Evolutionary conservation across 2,113 vertebrate genomes (phyloP), one percentile per base, ranked within the genome.

Genomic region (Corythaixoides concolor): DNA sequence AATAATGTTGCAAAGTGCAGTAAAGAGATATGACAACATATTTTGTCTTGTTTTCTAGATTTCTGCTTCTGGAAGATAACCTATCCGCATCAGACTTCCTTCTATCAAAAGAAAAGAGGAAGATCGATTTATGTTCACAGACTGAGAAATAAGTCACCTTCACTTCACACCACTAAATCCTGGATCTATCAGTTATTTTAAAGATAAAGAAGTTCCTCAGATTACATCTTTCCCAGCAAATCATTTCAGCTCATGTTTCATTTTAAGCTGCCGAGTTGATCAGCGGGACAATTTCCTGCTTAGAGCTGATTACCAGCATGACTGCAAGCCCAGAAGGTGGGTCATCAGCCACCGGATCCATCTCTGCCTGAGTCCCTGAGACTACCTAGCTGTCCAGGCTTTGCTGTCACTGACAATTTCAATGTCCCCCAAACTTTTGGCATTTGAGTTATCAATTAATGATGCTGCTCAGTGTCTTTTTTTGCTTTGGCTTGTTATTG

Each of bases 1-100:
- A 88, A 77, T 64, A 74, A 80, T 28, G 32, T 80, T 90, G 26
- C 55, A 77, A 85, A 43, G 12, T 85, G 32, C 27, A 72, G 11
- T 16, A 68, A 80, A 86, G 56, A 91, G 52, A 33, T 66, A 33
- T 88, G 37, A 94, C 70, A 90, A 45, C 5, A 15, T 41, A 62
- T 82, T 91, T 87, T 87, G n/a, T 74, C 43, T 92, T 96, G 33
- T 91, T 94, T 97, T 82, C 70, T 67, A 97, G 96, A 85, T 92
- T 63, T 55, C 35, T 11, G 27, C 35, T 32, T 49, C 66, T 63
- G 77, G 91, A 95, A 87, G 70, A 75, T 37, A 35, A 91, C n/a
- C 58, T 73, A 32, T 15, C 9, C 17, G 3, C n/a, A 30, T 35
- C 58, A 72, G 68, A 80, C n/a, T 85, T 90, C 70, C 80, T 86